These are phyloP conservation scores for Drosophila pachea DNA, from an alignment of 1,140 invertebrate genomes.

Conservation along the genomic window DNA sequence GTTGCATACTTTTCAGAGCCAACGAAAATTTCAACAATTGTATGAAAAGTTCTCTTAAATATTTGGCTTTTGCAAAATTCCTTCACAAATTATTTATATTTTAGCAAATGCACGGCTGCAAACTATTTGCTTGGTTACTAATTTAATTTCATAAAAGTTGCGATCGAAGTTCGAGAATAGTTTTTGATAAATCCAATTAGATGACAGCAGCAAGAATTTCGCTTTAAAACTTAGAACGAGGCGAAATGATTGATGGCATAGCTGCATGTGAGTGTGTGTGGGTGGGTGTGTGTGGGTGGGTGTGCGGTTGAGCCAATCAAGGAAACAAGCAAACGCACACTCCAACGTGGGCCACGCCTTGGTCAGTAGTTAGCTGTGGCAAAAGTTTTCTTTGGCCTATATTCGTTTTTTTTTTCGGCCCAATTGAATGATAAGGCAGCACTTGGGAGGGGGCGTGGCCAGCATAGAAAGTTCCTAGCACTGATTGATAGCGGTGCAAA, in stretches of 20 bases:
- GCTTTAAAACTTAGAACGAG: slow-evolving; percentile 32
- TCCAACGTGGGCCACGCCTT: slow-evolving; percentile 52
- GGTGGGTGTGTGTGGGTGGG: slow-evolving; percentile 32
- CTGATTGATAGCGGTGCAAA: slow-evolving; percentile 73
- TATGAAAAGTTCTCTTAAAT: too few relatives aligned
- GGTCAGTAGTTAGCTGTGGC: slow-evolving; percentile 59
- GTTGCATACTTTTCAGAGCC: neutral
- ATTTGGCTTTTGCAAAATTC: too few relatives aligned
- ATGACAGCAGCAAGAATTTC: slow-evolving; percentile 26
- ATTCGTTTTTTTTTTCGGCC: slow-evolving; percentile 18
- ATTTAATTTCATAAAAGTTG: neutral
- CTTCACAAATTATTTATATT: too few relatives aligned
- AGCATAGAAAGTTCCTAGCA: slow-evolving; percentile 59
- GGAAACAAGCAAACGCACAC: slow-evolving; percentile 26
- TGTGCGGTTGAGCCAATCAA: slow-evolving; percentile 54
- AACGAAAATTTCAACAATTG: too few relatives aligned
- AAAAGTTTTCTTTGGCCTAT: slow-evolving; percentile 54
- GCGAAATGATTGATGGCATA: slow-evolving; percentile 72
- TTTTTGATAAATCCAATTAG: slow-evolving; percentile 30
- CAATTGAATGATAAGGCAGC: slow-evolving; percentile 71
- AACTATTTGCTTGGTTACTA: neutral
- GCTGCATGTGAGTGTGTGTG: slow-evolving; percentile 23
- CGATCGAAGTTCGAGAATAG: neutral
- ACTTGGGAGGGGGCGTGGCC: slow-evolving; percentile 33
- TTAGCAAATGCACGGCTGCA: neutral